A percentile compares a stretch with the other conserved stretches of the same genome.
Evolutionary conservation across 1,140 invertebrate species (phyloP).

Genomic region (Aphelinus certus): DNA sequence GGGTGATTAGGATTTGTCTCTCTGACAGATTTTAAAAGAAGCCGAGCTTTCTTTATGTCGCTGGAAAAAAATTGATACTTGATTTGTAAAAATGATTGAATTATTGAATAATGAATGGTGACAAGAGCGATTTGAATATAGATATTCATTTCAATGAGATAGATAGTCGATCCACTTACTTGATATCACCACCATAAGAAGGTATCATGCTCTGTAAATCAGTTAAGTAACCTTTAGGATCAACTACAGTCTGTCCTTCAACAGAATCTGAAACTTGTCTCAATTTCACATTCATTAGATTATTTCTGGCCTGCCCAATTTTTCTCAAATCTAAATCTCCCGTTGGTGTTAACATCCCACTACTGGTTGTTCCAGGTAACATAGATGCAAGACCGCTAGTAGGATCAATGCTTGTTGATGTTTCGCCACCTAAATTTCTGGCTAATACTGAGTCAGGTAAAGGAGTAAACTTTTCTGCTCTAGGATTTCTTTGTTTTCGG

Average conservation of each 20-base stretch:
- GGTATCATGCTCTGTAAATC: conserved; percentile 99
- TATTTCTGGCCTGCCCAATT: conserved; percentile 98
- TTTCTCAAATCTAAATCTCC: conserved; percentile 97
- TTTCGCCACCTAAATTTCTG: conserved; percentile 87
- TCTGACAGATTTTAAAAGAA: conserved; percentile 96
- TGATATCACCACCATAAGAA: conserved; percentile 97
- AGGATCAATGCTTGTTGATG: conserved; percentile 84
- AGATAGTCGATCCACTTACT: conserved; percentile 65
- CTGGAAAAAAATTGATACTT: conserved; percentile 54
- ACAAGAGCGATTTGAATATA: not conserved
- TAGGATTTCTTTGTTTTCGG: conserved; percentile 93
- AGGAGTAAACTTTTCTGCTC: conserved; percentile 96
- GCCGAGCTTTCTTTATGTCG: conserved; percentile 97
- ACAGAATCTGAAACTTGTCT: conserved; percentile 99
- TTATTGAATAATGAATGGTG: not conserved
- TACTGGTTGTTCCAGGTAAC: conserved; percentile 81
- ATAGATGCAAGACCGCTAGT: conserved; percentile 85
- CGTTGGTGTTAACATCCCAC: conserved; percentile 80
- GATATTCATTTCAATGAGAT: conserved; percentile 10
- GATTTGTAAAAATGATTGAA: not conserved
- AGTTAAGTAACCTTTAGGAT: conserved; percentile 99
- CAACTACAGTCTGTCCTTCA: conserved; percentile 98
- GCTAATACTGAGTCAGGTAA: conserved; percentile 96
- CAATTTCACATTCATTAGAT: conserved; percentile 99
- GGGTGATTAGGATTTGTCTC: conserved; percentile 99